Evolutionary conservation across 2,797 vertebrate species (phyloP), one percentile per base, ranked within the genome.

Genomic region (Rhynchotus rufescens): DNA sequence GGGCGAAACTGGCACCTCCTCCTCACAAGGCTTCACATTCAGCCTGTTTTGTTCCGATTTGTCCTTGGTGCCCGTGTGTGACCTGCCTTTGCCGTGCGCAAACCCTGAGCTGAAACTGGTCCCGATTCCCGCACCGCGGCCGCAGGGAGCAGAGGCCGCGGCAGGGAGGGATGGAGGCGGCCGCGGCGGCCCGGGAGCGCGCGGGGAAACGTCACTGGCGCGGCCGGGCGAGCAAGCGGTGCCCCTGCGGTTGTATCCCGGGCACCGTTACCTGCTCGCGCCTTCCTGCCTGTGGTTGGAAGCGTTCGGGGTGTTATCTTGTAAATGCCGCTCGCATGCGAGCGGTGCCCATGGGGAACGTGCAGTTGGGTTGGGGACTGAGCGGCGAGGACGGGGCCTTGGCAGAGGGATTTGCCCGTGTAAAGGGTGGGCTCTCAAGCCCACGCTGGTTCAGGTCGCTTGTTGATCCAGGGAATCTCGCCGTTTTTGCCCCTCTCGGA

Each of bases 341-440:
- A 71, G 68, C 2, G 17, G 15, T 54, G 5, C 4, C 2, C 30
- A 1, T 16, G 64, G 34, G 60, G 2, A 65, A 6, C 0, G 10
- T 36, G 91, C 6, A 25, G 42, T 2, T 7, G 14, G 78, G 19
- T 32, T 14, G 15, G 28, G 65, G 75, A 36, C 57, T 51, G 5
- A 5, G 1, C 64, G 73, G 8, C 21, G 54, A 3, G 54, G 28
- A 12, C 2, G 7, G 52, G 44, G 74, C 17, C 19, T 74, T 13
- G 19, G 15, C 22, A 9, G 15, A 11, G 0, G 2, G 12, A 16
- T 32, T 23, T 64, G 40, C 25, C 2, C n/a, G 0, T 2, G 26
- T 71, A 89, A 67, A 0, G 0, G 6, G 59, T 22, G 25, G 21
- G 1, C 12, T 4, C 42, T 11, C 61, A 80, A 30, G 3, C 78